These are phyloP conservation scores for Python bivittatus DNA, from an alignment of 2,113 vertebrate genomes.

Conservation along the genomic window DNA sequence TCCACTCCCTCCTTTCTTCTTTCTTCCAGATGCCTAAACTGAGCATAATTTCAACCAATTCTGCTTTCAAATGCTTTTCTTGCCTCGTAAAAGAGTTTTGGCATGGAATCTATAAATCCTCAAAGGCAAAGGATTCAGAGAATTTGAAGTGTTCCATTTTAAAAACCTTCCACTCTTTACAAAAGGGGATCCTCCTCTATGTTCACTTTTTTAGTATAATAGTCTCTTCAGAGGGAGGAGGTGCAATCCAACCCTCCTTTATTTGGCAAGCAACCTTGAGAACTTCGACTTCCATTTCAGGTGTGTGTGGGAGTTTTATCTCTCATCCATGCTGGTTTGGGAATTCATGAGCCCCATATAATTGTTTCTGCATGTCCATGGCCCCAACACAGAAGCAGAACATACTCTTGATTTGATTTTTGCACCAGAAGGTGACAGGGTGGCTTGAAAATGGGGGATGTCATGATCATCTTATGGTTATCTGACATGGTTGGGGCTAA, in stretches of 20 bases:
- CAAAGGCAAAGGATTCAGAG: slow-evolving; percentile 15
- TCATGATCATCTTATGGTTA: not conserved
- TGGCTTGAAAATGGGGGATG: not conserved
- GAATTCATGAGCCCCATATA: too few species aligned
- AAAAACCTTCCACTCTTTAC: not conserved
- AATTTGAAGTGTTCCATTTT: not conserved
- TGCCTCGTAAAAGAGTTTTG: slow-evolving; percentile 10
- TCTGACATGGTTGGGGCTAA: not conserved
- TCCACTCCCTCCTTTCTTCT: not conserved
- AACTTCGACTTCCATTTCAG: too few species aligned
- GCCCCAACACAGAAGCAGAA: too few species aligned
- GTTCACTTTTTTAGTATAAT: not conserved
- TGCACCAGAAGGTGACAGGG: not conserved
- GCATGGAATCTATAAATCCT: slow-evolving; percentile 2
- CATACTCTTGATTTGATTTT: not conserved
- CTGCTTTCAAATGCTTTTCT: not conserved
- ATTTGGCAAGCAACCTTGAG: not conserved
- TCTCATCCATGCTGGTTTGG: too few species aligned
- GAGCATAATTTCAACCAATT: not conserved
- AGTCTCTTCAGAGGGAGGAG: not conserved
- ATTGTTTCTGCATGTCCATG: too few species aligned
- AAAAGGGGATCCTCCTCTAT: not conserved
- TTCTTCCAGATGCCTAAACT: not conserved
- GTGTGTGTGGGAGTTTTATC: too few species aligned
- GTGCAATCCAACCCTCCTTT: too few species aligned